phyloP scores from a whole-genome alignment of 1,140 invertebrate genomes.

The Thereuonema tuberculata region DNA sequence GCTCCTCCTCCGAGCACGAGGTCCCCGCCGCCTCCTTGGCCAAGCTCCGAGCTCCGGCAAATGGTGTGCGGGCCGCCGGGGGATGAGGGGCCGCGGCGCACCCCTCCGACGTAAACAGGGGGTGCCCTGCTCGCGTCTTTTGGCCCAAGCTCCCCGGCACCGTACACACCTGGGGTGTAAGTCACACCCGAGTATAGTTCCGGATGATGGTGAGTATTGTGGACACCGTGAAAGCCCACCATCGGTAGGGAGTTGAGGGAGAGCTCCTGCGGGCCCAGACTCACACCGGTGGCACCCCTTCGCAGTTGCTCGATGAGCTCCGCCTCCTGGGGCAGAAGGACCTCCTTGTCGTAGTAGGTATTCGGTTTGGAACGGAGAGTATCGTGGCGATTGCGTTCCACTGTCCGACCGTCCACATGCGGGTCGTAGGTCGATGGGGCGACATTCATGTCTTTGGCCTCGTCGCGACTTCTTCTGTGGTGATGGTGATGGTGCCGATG shows the following conservation, averaged over 20 bases:
- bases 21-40: neutral
- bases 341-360: neutral
- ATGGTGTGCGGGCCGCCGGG: neutral
- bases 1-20: constrained; percentile 12
- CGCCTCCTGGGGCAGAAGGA: neutral
- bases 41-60: neutral
- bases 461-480: neutral
- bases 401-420: neutral
- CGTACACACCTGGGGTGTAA: constrained; percentile 7
- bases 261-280: neutral
- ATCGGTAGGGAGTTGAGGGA: too few relatives aligned
- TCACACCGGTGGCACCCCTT: neutral
- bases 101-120: neutral
- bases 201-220: neutral
- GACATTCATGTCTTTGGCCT: neutral
- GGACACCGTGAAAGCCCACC: neutral
- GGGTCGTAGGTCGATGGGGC: neutral
- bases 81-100: neutral
- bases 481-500: constrained; percentile 11
- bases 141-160: constrained; percentile 1
- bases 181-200: neutral
- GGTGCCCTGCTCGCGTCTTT: neutral
- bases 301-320: neutral
- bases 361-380: neutral
- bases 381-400: neutral